Evolutionary conservation across 2,888 invertebrate species (phyloP), one percentile per base, ranked within the genome.

Genomic region (Lapara coniferarum): DNA sequence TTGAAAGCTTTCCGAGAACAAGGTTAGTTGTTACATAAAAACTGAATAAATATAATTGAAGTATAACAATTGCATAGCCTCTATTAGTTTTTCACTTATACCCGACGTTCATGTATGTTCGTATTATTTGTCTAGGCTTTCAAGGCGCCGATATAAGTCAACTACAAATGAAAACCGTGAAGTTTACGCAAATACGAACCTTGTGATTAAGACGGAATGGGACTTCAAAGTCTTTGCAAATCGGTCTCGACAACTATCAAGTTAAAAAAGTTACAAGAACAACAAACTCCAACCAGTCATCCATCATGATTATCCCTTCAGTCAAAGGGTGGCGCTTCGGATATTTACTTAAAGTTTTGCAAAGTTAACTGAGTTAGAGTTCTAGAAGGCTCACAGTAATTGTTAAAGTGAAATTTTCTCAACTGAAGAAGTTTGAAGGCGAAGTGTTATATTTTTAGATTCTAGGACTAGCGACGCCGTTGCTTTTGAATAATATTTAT

Each of bases 71-170:
- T 6, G 19, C 16, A 56, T 10, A 19, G 19, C 0, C 13, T 19
- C 16, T 19, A 19, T 10, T 12, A 44, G 59, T 46, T 46, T 12
- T 1, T 44, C 4, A 59, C 59, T 59, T 44, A 46, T 16, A 10
- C 44, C 59, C 14, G 44, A 10, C n/a, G 46, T 44, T 59, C 59
- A 46, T 16, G 59, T 59, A 46, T 68, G 37, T 53, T 58, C 56
- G 70, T 67, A 70, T 49, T 68, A 68, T 71, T 66, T 58, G 66
- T 58, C 46, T 59, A 59, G 16, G 44, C 59, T 16, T 44, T 46
- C 46, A 44, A n/a, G 30, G 10, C 10, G 59, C 14, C 59, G 58
- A 58, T 58, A 58, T 44, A 46, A 46, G 44, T 59, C 16, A 16
- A 59, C 59, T 59, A 44, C 46, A 59, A 46, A 59, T 44, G 16